Base-by-base conservation (phyloP, 2,888 invertebrate genomes). In the Lasioglossum malachurum region DNA sequence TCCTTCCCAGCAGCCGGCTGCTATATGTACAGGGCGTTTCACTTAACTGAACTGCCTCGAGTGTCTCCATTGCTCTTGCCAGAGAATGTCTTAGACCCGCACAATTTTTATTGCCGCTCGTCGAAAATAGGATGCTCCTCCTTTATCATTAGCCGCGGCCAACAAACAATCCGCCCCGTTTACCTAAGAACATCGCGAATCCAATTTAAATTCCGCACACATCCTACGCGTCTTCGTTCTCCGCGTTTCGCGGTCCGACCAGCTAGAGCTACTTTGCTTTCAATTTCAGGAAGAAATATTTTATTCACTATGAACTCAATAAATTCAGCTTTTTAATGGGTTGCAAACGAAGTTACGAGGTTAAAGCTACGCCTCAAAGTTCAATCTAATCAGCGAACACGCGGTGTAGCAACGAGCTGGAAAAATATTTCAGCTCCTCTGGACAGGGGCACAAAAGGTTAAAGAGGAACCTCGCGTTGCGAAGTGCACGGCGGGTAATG, bases 1-100 rank as follows among this genome's bases (percentile, higher is more conserved):
- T 84, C 64, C 38, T 69, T 23, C 75, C 64, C 27, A n/a, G 27
- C 57, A 57, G 44, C 46, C 27, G 75, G 57, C 71, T 80, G 23
- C 35, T 57, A 72, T 81, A 81, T 57, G 75, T 83, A 81, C 81
- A 83, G 71, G 75, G 71, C 72, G 82, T 64, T 81, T 82, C 81
- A 83, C 75, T 83, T 81, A 75, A 72, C 83, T 76, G n/a, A 64
- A 64, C 82, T 57, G 46, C 75, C 57, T 31, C n/a, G 35, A 75
- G 38, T 75, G 75, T 57, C 75, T 75, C 75, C 75, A 49, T 57
- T 38, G 35, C 78, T 38, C 27, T 38, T 27, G 71, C 44, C 80
- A 69, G 41, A 38, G 46, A 27, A 16, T 23, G 67, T 57, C 71
- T 57, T 35, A 38, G 19, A 19, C 23, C 8, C 64, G 64, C 49